Evolutionary conservation across 1,140 invertebrate species (phyloP).

Genomic region (Sinonovacula constricta): DNA sequence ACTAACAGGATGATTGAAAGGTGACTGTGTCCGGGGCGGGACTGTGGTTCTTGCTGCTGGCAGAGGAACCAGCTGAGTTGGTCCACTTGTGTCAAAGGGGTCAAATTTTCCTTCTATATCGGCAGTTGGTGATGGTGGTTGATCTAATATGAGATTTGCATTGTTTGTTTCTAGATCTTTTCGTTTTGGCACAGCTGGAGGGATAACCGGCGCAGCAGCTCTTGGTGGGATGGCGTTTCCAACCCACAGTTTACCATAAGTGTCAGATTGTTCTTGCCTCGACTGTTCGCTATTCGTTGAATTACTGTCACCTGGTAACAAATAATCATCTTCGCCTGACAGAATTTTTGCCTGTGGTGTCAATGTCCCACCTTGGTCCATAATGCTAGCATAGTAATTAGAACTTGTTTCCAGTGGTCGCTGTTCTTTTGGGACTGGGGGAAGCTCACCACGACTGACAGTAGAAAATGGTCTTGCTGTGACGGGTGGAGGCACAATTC

Average conservation of each 20-base stretch:
- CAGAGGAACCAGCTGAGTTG: conserved; percentile 6
- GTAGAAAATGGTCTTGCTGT: conserved; percentile 25
- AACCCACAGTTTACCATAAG: conserved; percentile 20
- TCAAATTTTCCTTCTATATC: conserved; percentile 10
- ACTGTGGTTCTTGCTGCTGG: neutral
- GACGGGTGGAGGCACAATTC: conserved; percentile 1
- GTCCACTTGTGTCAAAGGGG: conserved; percentile 47
- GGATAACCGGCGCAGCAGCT: neutral
- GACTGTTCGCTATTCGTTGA: no score
- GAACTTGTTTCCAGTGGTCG: conserved; percentile 19
- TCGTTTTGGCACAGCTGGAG: conserved; percentile 21
- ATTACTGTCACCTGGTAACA: neutral
- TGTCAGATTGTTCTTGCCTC: no score
- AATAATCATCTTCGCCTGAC: neutral
- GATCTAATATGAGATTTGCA: conserved; percentile 20
- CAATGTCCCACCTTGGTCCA: neutral
- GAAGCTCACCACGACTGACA: conserved; percentile 11
- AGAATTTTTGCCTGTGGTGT: neutral
- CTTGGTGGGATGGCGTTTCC: neutral
- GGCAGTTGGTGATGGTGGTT: conserved; percentile 33
- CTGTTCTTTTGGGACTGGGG: conserved; percentile 21
- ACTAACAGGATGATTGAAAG: neutral
- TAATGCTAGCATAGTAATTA: conserved; percentile 42
- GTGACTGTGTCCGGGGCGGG: conserved; percentile 1
- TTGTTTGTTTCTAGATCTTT: conserved; percentile 8